Conservation (phyloP, 2,797 vertebrate genomes). For the Lateolabrax maculatus region DNA sequence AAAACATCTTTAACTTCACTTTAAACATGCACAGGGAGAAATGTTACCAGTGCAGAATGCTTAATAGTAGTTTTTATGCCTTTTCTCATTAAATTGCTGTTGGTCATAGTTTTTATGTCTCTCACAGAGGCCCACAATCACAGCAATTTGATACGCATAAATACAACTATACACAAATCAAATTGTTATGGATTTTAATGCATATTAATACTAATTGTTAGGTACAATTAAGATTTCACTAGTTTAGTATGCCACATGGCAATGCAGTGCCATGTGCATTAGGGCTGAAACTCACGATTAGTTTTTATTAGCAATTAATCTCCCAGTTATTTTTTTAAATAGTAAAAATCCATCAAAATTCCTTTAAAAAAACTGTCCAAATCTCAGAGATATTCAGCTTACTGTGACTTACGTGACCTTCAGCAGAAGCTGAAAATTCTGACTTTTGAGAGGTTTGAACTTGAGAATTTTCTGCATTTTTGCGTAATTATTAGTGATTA, state of each 20-base stretch:
- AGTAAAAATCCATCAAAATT: too few relatives aligned
- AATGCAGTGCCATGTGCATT: neutral
- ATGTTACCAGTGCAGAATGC: neutral
- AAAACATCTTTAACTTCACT: neutral
- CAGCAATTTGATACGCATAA: neutral
- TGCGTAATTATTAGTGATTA: constrained; percentile 3
- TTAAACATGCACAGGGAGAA: neutral
- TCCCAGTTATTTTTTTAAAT: neutral
- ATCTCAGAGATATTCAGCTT: neutral
- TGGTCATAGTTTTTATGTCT: neutral
- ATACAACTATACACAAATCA: neutral
- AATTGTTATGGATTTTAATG: neutral
- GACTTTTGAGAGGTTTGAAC: neutral
- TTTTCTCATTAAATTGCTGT: neutral
- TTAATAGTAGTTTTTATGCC: neutral
- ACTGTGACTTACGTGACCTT: neutral
- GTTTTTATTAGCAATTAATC: neutral
- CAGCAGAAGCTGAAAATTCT: neutral
- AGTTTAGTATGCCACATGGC: neutral
- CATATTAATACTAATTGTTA: neutral
- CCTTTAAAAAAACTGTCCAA: neutral
- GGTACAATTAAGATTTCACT: neutral
- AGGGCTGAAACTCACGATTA: neutral
- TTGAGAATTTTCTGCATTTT: neutral
- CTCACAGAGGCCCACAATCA: neutral